These are phyloP conservation scores for Ibidorhyncha struthersii DNA, from an alignment of 2,113 vertebrate genomes.

Conservation along the genomic window DNA sequence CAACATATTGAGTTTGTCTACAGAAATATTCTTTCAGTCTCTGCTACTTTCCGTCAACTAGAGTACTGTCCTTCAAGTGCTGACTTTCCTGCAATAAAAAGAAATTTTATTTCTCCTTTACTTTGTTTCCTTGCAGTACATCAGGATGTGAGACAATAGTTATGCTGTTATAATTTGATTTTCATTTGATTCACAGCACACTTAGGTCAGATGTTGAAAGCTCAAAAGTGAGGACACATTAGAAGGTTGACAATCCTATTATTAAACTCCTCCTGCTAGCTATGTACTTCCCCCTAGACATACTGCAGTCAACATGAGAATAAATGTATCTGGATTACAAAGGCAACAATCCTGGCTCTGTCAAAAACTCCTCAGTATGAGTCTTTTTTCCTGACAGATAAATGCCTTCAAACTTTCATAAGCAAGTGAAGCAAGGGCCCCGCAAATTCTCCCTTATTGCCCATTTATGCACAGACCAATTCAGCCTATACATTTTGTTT, in stretches of 20 bases:
- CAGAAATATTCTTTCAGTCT: conserved; percentile 29
- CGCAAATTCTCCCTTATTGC: background rate
- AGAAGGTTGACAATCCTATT: conserved; percentile 35
- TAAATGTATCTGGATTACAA: background rate
- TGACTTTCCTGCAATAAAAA: conserved; percentile 24
- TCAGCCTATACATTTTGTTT: background rate
- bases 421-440: background rate
- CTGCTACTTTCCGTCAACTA: background rate
- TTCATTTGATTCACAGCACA: conserved; percentile 46
- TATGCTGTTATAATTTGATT: conserved; percentile 15
- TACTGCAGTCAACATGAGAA: background rate
- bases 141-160: conserved; percentile 24
- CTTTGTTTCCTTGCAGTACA: conserved; percentile 8
- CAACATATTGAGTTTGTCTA: conserved; percentile 29
- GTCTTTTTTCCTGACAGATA: background rate
- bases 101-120: conserved; percentile 36
- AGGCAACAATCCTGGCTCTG: background rate
- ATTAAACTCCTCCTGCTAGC: conserved; percentile 15
- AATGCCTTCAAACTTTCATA: background rate
- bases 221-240: background rate
- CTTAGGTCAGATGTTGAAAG: conserved; percentile 27
- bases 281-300: background rate
- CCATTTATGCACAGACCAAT: background rate
- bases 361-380: background rate
- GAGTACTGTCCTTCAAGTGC: conserved; percentile 34